These are phyloP conservation scores for Haemorhous mexicanus DNA, from an alignment of 2,113 vertebrate genomes.

Conservation along the genomic window DNA sequence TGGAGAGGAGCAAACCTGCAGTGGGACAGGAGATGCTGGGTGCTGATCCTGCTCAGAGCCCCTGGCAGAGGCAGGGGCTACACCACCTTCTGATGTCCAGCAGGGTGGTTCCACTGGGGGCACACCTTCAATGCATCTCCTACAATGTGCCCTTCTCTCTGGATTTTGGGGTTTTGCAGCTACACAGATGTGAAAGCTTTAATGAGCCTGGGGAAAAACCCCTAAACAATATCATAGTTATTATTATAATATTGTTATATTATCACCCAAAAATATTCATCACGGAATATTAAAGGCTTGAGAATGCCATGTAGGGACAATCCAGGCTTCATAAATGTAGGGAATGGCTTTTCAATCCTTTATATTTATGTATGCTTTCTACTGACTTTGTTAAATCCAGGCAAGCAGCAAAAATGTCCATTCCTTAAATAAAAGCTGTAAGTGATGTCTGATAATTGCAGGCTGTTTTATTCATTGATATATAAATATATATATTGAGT, in stretches of 20 bases:
- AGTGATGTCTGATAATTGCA: not conserved
- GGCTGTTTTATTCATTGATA: not conserved
- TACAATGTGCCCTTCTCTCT: not conserved
- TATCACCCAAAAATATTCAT: not conserved
- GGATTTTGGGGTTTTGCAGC: not conserved
- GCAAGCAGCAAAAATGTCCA: not conserved
- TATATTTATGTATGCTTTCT: not conserved
- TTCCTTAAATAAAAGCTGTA: not conserved
- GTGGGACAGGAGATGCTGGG: not conserved
- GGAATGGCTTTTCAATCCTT: not conserved
- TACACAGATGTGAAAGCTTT: not conserved
- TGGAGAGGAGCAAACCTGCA: not conserved
- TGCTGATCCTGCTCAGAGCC: not conserved
- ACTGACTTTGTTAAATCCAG: not conserved
- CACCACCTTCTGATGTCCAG: not conserved
- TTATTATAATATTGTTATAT: too few relatives aligned
- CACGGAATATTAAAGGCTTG: not conserved
- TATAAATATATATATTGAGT: not conserved
- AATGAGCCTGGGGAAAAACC: not conserved
- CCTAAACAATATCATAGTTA: not conserved
- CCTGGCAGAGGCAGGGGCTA: not conserved
- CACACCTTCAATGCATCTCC: not conserved
- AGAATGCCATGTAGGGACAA: not conserved
- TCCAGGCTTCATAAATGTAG: not conserved
- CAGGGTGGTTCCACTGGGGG: not conserved